phyloP scores from a whole-genome alignment of 2,113 vertebrate genomes.

The Anarhynchus alexandrinus region DNA sequence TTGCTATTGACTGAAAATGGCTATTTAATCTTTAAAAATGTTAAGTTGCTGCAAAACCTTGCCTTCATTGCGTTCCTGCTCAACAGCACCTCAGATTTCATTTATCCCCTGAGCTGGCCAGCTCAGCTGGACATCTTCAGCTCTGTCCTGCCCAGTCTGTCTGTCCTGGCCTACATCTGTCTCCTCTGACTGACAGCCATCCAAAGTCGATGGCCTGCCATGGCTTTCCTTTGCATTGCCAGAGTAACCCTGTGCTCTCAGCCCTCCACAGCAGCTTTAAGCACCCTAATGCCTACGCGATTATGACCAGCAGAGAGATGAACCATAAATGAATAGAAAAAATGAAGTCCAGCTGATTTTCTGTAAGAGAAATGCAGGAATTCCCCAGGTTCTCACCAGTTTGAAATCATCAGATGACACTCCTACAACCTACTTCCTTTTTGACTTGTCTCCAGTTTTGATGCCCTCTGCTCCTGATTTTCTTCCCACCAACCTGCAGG shows the following conservation, averaged over 20 bases:
- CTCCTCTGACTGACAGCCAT: background rate
- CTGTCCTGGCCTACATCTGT: background rate
- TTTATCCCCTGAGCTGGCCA: fast-evolving
- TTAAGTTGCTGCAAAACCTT: background rate
- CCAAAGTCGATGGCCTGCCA: background rate
- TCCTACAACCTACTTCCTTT: background rate
- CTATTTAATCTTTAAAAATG: background rate
- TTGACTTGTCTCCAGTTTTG: background rate
- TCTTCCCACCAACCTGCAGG: fast-evolving
- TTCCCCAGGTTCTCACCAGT: background rate
- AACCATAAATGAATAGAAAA: background rate
- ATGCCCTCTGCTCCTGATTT: background rate
- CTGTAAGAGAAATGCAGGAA: background rate
- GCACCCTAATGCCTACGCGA: background rate
- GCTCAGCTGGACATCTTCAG: background rate
- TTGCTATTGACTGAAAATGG: background rate
- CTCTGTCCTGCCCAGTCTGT: background rate
- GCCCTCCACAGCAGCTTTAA: background rate
- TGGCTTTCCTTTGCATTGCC: background rate
- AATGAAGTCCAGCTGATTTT: fast-evolving
- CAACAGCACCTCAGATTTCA: background rate
- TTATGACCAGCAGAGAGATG: background rate
- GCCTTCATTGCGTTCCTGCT: background rate
- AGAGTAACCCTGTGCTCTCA: background rate
- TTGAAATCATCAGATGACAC: background rate